Evolutionary conservation across 2,113 vertebrate genomes (phyloP).

Genomic region (Panthera tigris): DNA sequence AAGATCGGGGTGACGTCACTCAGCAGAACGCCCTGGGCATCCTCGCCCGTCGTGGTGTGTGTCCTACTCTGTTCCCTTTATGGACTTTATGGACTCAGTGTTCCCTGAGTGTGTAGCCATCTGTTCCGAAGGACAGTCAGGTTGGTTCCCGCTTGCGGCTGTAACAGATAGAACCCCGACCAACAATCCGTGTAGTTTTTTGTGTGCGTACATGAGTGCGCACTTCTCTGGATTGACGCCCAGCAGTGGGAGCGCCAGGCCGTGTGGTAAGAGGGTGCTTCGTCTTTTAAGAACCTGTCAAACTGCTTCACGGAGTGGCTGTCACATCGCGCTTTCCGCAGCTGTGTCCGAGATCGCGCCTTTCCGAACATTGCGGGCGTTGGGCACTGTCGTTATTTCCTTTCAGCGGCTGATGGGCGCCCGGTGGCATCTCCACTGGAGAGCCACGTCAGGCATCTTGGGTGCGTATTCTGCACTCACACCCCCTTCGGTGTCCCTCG

Average conservation of each 20-base stretch:
- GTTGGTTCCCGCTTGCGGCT: not conserved
- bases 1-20: accelerated
- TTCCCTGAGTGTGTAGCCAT: no score
- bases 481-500: accelerated
- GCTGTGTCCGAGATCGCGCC: not conserved
- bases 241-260: accelerated
- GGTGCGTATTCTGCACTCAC: no score
- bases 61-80: no score
- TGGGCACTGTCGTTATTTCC: accelerated
- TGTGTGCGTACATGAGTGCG: accelerated
- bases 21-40: accelerated
- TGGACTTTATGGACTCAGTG: no score
- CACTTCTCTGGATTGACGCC: not conserved
- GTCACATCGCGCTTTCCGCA: not conserved
- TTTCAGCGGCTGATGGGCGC: not conserved
- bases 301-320: not conserved
- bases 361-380: accelerated
- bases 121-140: no score
- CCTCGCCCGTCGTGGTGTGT: accelerated
- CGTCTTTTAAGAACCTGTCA: not conserved
- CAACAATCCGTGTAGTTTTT: not conserved
- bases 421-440: not conserved
- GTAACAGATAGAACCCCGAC: no score
- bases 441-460: no score
- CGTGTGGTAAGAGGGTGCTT: accelerated